These are phyloP conservation scores for Toxotes jaculatrix DNA, from an alignment of 2,113 vertebrate species.

Conservation along the genomic window DNA sequence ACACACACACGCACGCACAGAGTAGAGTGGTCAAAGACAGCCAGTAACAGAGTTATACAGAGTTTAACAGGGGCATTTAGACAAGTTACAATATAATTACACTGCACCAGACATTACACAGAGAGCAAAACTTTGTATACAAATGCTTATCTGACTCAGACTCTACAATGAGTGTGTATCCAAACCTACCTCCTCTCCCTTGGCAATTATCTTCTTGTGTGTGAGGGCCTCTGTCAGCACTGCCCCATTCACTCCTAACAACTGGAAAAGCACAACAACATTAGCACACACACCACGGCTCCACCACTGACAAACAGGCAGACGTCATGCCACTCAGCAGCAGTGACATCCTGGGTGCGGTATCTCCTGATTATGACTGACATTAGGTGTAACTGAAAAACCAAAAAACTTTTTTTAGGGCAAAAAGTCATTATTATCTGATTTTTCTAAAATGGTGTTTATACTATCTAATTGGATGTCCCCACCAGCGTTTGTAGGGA, in stretches of 20 bases:
- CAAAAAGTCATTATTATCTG: too few relatives aligned
- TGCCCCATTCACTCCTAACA: conserved; percentile 90
- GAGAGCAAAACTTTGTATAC: conserved; percentile 54
- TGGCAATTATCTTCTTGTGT: conserved; percentile 98
- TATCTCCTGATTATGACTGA: conserved; percentile 9
- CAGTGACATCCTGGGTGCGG: neutral
- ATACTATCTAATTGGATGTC: too few relatives aligned
- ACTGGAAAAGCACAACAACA: conserved; percentile 82
- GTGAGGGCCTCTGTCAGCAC: conserved; percentile 92
- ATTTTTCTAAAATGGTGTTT: too few relatives aligned
- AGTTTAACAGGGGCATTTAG: neutral
- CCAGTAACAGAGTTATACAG: conserved; percentile 19
- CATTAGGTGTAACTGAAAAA: neutral
- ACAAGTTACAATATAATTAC: conserved; percentile 38
- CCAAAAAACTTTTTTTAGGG: neutral
- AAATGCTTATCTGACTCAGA: conserved; percentile 35
- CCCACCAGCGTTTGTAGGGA: too few relatives aligned
- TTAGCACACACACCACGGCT: conserved; percentile 16
- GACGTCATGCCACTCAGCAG: conserved; percentile 5
- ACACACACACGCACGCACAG: neutral
- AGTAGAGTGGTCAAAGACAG: neutral
- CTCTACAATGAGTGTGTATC: conserved; percentile 27
- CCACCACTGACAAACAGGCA: neutral
- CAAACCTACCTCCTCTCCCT: conserved; percentile 94
- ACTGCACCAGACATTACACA: conserved; percentile 40